phyloP scores from a whole-genome alignment of 2,888 invertebrate genomes.

The Cosmopolites sordidus region DNA sequence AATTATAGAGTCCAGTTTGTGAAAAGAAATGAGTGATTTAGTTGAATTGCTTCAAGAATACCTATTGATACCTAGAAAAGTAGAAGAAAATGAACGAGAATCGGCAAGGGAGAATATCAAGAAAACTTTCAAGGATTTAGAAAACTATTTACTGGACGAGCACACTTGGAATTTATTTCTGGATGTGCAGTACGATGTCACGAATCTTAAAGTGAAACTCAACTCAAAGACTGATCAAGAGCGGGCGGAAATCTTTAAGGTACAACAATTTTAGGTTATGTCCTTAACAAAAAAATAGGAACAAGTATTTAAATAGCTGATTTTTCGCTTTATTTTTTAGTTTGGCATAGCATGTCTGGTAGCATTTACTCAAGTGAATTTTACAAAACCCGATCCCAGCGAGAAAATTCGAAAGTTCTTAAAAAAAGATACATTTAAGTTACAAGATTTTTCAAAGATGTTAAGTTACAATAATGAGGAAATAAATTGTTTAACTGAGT shows the following conservation, averaged over 20 bases:
- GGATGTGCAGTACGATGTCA: slow-evolving; percentile 30
- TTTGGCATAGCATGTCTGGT: slow-evolving; percentile 64
- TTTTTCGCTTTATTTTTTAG: slow-evolving; percentile 4
- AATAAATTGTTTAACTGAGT: slow-evolving; percentile 59
- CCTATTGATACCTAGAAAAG: slow-evolving; percentile 21
- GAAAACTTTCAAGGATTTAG: slow-evolving; percentile 14
- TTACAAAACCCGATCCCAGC: slow-evolving; percentile 65
- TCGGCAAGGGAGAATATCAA: slow-evolving; percentile 10
- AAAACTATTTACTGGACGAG: slow-evolving; percentile 23
- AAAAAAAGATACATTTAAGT: slow-evolving; percentile 48
- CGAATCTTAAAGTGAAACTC: slow-evolving; percentile 30
- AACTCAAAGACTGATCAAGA: slow-evolving; percentile 40
- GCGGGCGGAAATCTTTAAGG: slow-evolving; percentile 48
- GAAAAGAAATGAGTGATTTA: slow-evolving; percentile 24
- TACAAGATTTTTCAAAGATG: slow-evolving; percentile 46
- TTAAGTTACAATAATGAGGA: slow-evolving; percentile 64
- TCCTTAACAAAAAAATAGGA: not conserved
- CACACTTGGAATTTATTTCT: slow-evolving; percentile 34
- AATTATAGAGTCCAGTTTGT: not conserved
- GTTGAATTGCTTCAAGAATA: slow-evolving; percentile 27
- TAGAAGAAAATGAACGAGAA: slow-evolving; percentile 21
- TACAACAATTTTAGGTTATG: slow-evolving; percentile 1
- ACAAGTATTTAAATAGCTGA: not conserved
- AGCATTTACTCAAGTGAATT: slow-evolving; percentile 76
- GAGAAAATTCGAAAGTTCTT: slow-evolving; percentile 48